Evolutionary conservation across 2,113 vertebrate genomes (phyloP).

Genomic region (Scolopax mira): DNA sequence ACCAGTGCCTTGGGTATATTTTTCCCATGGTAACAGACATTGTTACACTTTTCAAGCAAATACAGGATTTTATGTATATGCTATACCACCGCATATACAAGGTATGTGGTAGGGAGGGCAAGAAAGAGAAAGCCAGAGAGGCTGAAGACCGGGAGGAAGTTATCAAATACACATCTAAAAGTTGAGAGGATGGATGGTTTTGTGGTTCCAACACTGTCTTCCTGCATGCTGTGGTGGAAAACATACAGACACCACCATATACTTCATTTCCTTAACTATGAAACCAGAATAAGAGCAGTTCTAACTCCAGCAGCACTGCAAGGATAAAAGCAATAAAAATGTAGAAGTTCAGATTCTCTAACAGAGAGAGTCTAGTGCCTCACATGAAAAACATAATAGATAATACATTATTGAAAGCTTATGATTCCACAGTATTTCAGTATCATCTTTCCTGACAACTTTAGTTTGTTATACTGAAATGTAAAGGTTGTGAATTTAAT

Average conservation of each 20-base stretch:
- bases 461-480: not conserved
- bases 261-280: not conserved
- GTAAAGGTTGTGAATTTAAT: not conserved
- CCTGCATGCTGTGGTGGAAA: not conserved
- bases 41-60: not conserved
- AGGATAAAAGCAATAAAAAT: not conserved
- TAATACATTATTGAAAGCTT: not conserved
- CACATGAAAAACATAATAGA: not conserved
- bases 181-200: not conserved
- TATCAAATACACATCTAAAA: not conserved
- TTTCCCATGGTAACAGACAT: not conserved
- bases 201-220: not conserved
- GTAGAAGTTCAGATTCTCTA: not conserved
- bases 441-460: not conserved
- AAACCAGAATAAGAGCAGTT: not conserved
- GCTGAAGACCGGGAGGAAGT: not conserved
- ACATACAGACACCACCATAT: not conserved
- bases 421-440: not conserved
- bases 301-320: not conserved
- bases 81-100: not conserved
- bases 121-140: not conserved
- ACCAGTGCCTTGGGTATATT: not conserved
- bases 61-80: not conserved
- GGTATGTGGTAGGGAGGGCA: rapidly evolving
- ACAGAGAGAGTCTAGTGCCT: not conserved